Evolutionary conservation across 2,888 invertebrate genomes (phyloP).

Genomic region (Coelogynopora nodosa): DNA sequence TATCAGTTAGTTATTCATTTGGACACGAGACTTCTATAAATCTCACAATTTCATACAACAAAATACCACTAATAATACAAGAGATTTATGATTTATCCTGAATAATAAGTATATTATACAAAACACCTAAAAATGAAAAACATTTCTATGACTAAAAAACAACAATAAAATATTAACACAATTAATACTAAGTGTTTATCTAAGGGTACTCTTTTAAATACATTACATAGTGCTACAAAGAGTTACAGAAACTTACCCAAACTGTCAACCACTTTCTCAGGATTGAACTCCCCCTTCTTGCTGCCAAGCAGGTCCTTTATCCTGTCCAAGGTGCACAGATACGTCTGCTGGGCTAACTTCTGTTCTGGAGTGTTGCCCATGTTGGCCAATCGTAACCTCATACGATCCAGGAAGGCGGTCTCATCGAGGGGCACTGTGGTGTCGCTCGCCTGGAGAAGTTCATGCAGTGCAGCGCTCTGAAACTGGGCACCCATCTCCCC

Average conservation of each 20-base stretch:
- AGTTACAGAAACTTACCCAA: background rate
- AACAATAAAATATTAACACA: too few relatives aligned
- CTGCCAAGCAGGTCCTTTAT: background rate
- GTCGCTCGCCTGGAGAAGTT: background rate
- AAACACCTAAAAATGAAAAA: too few relatives aligned
- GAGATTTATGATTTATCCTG: too few relatives aligned
- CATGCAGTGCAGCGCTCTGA: constrained; percentile 65
- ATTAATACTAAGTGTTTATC: too few relatives aligned
- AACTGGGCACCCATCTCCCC: constrained; percentile 63
- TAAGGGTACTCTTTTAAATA: too few relatives aligned
- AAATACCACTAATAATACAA: too few relatives aligned
- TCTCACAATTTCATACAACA: too few relatives aligned
- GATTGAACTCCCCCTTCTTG: background rate
- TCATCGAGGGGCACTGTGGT: background rate
- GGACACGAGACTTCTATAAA: too few relatives aligned
- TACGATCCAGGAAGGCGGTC: background rate
- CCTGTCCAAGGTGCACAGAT: background rate
- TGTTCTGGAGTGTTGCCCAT: background rate
- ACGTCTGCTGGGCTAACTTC: background rate
- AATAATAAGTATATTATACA: too few relatives aligned
- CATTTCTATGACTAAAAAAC: too few relatives aligned
- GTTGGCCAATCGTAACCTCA: background rate
- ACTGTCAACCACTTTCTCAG: background rate
- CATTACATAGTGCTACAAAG: background rate
- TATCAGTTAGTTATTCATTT: too few relatives aligned